A percentile compares a stretch with the other conserved stretches of the same genome.
Evolutionary conservation across 2,113 vertebrate genomes (phyloP).

Genomic region (Mohoua ochrocephala): DNA sequence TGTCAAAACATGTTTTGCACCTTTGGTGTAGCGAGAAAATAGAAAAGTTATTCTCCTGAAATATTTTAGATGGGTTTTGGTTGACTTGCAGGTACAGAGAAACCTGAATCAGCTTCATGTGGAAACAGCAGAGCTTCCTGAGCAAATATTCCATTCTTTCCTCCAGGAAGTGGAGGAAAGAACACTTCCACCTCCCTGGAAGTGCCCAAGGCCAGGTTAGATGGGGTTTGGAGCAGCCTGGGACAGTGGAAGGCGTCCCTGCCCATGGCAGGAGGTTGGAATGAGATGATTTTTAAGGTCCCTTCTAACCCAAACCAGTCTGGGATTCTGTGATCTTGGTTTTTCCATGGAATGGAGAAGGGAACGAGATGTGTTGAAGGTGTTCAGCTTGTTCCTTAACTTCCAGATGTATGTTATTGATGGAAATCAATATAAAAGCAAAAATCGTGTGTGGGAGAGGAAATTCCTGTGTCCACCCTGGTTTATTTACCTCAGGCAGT

Average conservation of each 20-base stretch:
- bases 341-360: not conserved
- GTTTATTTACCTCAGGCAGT: not conserved
- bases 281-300: not conserved
- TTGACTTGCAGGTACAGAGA: not conserved
- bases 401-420: accelerated
- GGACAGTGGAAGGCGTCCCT: not conserved
- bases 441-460: not conserved
- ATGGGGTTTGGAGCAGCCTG: not conserved
- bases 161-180: no score
- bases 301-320: not conserved
- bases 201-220: not conserved
- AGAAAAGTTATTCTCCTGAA: not conserved
- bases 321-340: not conserved
- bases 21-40: not conserved
- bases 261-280: not conserved
- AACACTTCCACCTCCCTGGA: not conserved
- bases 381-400: not conserved
- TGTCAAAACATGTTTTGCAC: not conserved
- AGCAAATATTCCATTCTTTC: not conserved
- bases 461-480: not conserved
- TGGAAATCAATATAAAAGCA: not conserved
- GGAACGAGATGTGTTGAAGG: not conserved
- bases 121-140: not conserved
- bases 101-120: not conserved
- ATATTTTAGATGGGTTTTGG: not conserved